Evolutionary conservation across 2,113 vertebrate genomes (phyloP).

Genomic region (Pampusana beccarii): DNA sequence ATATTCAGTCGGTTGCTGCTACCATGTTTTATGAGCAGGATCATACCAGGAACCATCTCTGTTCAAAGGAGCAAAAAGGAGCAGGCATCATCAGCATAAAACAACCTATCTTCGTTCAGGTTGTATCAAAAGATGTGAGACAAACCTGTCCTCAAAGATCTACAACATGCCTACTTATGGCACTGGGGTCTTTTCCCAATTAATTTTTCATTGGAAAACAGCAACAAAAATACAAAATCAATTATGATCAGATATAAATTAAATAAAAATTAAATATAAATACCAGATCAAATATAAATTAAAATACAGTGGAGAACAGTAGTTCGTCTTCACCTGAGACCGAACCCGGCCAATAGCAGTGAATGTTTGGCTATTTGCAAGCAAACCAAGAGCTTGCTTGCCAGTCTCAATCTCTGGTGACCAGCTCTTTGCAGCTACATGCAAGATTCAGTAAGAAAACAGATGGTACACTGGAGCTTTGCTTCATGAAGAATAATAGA

Average conservation of each 20-base stretch:
- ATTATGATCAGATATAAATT: slow-evolving; percentile 9
- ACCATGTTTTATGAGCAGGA: neutral
- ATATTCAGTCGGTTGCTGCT: neutral
- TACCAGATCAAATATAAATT: slow-evolving; percentile 28
- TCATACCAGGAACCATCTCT: neutral
- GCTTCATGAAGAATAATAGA: slow-evolving; percentile 71
- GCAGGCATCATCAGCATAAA: neutral
- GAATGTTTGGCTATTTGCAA: neutral
- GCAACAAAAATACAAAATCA: neutral
- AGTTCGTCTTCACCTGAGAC: slow-evolving; percentile 32
- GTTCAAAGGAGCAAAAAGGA: neutral
- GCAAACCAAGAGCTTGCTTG: slow-evolving; percentile 23
- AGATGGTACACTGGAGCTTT: slow-evolving; percentile 66
- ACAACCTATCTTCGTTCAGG: neutral
- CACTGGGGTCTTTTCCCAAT: neutral
- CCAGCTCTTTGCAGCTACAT: slow-evolving; percentile 38
- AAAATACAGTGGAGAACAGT: neutral
- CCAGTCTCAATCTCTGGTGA: slow-evolving; percentile 42
- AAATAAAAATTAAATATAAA: neutral
- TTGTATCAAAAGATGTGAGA: neutral
- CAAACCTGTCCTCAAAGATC: neutral
- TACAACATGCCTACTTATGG: neutral
- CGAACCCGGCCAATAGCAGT: neutral
- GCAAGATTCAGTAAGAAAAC: slow-evolving; percentile 69
- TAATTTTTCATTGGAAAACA: neutral